Percentiles rank a stretch among this genome's conserved stretches.
Evolutionary conservation across 2,888 invertebrate genomes (phyloP).

Genomic region (Bombylius discolor): DNA sequence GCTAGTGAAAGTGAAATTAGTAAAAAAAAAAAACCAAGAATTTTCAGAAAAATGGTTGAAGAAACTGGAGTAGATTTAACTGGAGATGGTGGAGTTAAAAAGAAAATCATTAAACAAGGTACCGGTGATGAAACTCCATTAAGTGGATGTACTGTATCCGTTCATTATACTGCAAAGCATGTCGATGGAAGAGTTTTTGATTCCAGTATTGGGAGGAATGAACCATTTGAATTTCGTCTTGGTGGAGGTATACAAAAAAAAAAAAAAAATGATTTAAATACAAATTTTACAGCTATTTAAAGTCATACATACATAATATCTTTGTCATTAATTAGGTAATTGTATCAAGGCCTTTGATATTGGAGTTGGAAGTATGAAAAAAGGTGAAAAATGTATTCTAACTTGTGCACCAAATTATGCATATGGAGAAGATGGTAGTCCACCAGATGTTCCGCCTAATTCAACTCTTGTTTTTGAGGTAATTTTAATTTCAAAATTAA

Average conservation of each 20-base stretch:
- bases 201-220: conserved; percentile 70
- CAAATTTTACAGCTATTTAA: background rate
- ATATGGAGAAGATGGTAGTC: conserved; percentile 71
- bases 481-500: conserved; percentile 16
- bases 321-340: background rate
- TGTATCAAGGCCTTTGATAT: conserved; percentile 84
- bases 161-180: conserved; percentile 85
- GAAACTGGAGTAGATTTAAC: conserved; percentile 27
- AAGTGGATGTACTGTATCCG: conserved; percentile 54
- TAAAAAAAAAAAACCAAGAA: too few relatives aligned
- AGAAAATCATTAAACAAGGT: conserved; percentile 46
- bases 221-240: conserved; percentile 75
- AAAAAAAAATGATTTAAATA: conserved; percentile 3
- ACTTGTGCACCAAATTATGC: conserved; percentile 84
- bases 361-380: conserved; percentile 87
- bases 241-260: conserved; percentile 80
- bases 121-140: conserved; percentile 56
- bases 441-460: conserved; percentile 79
- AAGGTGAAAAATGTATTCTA: conserved; percentile 69
- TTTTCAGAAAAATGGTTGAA: conserved; percentile 17
- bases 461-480: conserved; percentile 83
- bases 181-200: conserved; percentile 82
- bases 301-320: too few relatives aligned
- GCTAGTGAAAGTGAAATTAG: background rate
- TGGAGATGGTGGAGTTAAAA: conserved; percentile 30